These are phyloP conservation scores for Podarcis muralis DNA, from an alignment of 2,113 vertebrate genomes.

Conservation along the genomic window DNA sequence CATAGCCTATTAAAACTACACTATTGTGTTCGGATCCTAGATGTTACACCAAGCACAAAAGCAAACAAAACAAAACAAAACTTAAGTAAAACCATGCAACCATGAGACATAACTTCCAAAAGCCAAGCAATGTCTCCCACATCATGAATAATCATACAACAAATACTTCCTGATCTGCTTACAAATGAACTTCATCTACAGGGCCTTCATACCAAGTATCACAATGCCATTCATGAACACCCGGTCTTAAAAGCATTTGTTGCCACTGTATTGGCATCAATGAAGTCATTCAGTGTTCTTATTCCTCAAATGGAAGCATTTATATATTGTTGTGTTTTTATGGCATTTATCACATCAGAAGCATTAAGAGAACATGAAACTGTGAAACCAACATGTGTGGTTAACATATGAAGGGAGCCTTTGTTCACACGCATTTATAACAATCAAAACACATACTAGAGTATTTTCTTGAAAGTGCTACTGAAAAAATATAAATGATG, in stretches of 20 bases:
- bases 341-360: background rate
- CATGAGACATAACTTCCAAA: background rate
- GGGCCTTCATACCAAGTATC: background rate
- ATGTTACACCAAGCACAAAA: background rate
- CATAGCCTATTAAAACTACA: background rate
- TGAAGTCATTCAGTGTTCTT: background rate
- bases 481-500: background rate
- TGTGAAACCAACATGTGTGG: background rate
- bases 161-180: background rate
- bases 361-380: background rate
- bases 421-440: background rate
- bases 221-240: background rate
- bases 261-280: background rate
- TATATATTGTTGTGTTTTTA: background rate
- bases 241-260: background rate
- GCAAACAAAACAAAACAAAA: conserved; percentile 17
- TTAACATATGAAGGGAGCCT: background rate
- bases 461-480: background rate
- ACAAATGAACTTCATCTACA: background rate
- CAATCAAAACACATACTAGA: background rate
- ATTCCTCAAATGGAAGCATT: background rate
- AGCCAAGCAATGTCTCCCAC: background rate
- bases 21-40: background rate
- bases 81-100: conserved; percentile 2
- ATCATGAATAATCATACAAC: background rate